Evolutionary conservation across 2,113 vertebrate species (phyloP).

Genomic region (Malurus cyaneus): DNA sequence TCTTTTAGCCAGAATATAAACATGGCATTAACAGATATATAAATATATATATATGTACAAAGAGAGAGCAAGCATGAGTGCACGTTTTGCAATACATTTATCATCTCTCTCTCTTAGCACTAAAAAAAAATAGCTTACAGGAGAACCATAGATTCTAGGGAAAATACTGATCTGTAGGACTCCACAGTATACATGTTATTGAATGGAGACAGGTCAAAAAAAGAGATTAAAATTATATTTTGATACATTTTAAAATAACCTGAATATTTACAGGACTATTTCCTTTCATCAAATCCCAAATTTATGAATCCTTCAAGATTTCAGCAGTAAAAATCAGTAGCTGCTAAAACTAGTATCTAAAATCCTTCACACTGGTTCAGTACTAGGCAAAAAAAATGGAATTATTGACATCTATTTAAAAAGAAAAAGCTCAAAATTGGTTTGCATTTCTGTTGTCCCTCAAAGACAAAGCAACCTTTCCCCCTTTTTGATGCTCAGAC

Average conservation of each 20-base stretch:
- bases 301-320: background rate
- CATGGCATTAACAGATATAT: background rate
- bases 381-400: background rate
- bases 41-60: background rate
- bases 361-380: background rate
- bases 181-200: background rate
- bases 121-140: background rate
- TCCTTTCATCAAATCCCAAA: background rate
- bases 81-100: background rate
- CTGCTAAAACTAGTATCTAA: background rate
- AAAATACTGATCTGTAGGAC: background rate
- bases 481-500: background rate
- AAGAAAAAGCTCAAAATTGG: background rate
- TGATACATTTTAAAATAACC: background rate
- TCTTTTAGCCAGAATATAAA: background rate
- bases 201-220: background rate
- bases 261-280: background rate
- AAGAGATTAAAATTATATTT: background rate
- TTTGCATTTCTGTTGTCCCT: background rate
- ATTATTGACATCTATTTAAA: background rate
- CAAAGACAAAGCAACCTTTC: background rate
- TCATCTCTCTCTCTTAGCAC: background rate
- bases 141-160: background rate
- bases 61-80: rapidly evolving
- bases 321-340: background rate